These are phyloP conservation scores for Temnothorax unifasciatus DNA, from an alignment of 2,888 invertebrate genomes.

Conservation along the genomic window DNA sequence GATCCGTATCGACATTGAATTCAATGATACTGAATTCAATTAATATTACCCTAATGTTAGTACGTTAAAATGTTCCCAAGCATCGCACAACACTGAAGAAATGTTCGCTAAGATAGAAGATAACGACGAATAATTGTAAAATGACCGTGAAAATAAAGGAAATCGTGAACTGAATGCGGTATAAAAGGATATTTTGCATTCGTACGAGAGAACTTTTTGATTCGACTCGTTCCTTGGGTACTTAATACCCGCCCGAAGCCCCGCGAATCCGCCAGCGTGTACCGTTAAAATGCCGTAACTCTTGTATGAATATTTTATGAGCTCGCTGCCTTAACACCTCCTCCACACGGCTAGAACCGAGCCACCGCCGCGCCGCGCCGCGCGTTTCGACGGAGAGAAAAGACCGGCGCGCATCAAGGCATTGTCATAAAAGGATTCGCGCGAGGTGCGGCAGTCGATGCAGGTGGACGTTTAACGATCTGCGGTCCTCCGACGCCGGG, in stretches of 20 bases:
- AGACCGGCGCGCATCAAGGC: constrained; percentile 37
- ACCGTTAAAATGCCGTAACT: constrained; percentile 36
- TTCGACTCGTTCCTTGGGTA: not conserved
- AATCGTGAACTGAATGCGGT: not conserved
- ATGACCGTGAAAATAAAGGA: not conserved
- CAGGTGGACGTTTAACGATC: constrained; percentile 55
- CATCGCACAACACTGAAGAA: not conserved
- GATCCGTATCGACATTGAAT: not conserved
- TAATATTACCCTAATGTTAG: not conserved
- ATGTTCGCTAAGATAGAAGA: not conserved
- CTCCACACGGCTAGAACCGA: not conserved
- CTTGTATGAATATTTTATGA: constrained; percentile 52
- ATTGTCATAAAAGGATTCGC: constrained; percentile 39
- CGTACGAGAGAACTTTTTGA: not conserved
- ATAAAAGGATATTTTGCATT: not conserved
- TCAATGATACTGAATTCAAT: not conserved
- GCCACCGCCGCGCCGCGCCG: not conserved
- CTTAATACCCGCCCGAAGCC: constrained; percentile 4
- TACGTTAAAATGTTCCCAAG: not conserved
- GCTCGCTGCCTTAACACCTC: constrained; percentile 35
- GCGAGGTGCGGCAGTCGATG: constrained; percentile 9
- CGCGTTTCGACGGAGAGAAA: not conserved
- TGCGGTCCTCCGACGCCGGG: constrained; percentile 31
- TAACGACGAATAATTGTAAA: not conserved
- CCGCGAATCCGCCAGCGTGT: constrained; percentile 18